Conservation (phyloP, 2,888 invertebrate genomes). For the Dynastes maya region DNA sequence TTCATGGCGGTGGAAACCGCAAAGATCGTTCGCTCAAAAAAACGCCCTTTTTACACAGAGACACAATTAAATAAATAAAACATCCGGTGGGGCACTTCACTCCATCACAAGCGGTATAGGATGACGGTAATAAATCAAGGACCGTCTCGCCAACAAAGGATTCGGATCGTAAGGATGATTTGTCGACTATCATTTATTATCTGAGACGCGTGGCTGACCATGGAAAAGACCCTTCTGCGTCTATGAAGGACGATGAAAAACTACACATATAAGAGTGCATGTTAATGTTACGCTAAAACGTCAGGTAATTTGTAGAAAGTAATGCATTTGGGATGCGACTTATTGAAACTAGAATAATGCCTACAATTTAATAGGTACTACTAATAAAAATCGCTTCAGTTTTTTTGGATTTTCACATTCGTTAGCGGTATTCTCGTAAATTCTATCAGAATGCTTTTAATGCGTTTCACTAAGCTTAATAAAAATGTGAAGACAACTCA, state of each 20-base stretch:
- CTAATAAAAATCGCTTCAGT: no score
- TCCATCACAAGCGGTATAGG: constrained; percentile 41
- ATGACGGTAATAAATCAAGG: constrained; percentile 58
- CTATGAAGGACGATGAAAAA: neutral
- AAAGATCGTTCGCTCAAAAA: constrained; percentile 60
- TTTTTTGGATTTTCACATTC: no score
- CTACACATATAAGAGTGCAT: neutral
- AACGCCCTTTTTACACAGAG: constrained; percentile 61
- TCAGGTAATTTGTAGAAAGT: no score
- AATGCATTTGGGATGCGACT: no score
- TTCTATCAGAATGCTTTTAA: no score
- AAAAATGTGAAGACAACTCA: no score
- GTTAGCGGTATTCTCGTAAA: no score
- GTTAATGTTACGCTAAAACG: neutral
- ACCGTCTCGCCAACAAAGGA: constrained; percentile 55
- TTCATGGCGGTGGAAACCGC: constrained; percentile 38
- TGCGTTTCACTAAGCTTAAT: no score
- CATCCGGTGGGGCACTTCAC: constrained; percentile 60
- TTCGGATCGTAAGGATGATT: constrained; percentile 63
- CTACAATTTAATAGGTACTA: no score
- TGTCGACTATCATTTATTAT: constrained; percentile 68
- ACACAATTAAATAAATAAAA: constrained; percentile 69
- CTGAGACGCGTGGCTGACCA: constrained; percentile 63
- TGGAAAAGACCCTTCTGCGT: constrained; percentile 43
- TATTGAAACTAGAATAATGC: no score